Percentiles rank a stretch among this genome's conserved stretches.
Evolutionary conservation across 2,888 invertebrate genomes (phyloP).

Genomic region (Cephonodes hylas): DNA sequence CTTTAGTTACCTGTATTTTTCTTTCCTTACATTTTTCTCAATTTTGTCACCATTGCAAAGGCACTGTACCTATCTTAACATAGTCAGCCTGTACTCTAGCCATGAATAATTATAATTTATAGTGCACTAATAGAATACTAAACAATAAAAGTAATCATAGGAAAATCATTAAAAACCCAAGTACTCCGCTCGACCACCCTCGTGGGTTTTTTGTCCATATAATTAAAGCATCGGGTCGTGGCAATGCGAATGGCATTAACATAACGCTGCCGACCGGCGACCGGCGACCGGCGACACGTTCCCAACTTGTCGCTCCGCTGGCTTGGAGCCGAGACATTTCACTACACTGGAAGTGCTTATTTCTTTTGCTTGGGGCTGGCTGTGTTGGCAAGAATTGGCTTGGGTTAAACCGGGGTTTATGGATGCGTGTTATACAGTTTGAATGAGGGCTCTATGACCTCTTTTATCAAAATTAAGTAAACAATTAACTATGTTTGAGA

Average conservation of each 20-base stretch:
- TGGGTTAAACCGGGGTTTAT: neutral
- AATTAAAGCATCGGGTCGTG: conserved; percentile 1
- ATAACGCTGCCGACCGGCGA: conserved; percentile 39
- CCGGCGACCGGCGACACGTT: conserved; percentile 36
- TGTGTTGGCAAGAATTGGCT: conserved; percentile 21
- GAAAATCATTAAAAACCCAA: neutral
- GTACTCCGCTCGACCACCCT: neutral
- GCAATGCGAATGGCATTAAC: conserved; percentile 38
- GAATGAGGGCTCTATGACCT: neutral
- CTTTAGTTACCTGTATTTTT: too few species aligned
- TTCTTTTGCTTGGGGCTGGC: conserved; percentile 34
- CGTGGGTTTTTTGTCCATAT: neutral
- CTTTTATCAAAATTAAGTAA: too few species aligned
- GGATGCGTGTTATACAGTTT: neutral
- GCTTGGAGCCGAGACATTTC: conserved; percentile 55
- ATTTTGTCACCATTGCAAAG: too few species aligned
- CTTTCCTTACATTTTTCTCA: too few species aligned
- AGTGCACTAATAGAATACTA: neutral
- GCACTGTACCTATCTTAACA: too few species aligned
- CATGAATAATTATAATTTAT: too few species aligned
- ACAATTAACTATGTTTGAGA: too few species aligned
- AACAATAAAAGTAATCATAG: too few species aligned
- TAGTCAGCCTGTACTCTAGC: too few species aligned
- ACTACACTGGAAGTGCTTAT: conserved; percentile 43
- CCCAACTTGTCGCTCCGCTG: conserved; percentile 65